phyloP scores from a whole-genome alignment of 2,888 invertebrate genomes.

The Lysandra coridon region DNA sequence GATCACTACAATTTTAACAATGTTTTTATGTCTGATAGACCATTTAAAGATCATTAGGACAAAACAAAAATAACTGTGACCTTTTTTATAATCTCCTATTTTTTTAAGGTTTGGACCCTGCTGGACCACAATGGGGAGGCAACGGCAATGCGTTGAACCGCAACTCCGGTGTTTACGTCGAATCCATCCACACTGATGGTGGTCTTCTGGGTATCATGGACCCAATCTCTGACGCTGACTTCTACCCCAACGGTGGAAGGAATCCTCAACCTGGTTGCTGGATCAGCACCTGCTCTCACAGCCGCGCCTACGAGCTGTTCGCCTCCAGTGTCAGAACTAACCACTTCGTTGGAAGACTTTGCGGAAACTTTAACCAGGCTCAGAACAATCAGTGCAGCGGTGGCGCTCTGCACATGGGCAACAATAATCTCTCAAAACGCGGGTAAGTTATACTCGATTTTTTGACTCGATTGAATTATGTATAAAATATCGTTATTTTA shows the following conservation, averaged over 20 bases:
- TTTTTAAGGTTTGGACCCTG: slow-evolving; percentile 62
- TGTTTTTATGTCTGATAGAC: background rate
- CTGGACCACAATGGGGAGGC: slow-evolving; percentile 59
- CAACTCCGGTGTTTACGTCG: slow-evolving; percentile 57
- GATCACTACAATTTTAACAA: background rate
- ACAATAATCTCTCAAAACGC: slow-evolving; percentile 22
- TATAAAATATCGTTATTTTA: too few species aligned
- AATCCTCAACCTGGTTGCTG: slow-evolving; percentile 49
- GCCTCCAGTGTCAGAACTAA: slow-evolving; percentile 45
- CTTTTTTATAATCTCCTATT: background rate
- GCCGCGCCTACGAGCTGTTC: slow-evolving; percentile 44
- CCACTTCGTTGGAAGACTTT: slow-evolving; percentile 44
- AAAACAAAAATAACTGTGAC: background rate
- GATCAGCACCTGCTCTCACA: slow-evolving; percentile 46
- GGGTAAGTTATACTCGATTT: slow-evolving; percentile 20
- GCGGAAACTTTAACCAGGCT: slow-evolving; percentile 41
- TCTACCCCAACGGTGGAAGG: slow-evolving; percentile 67
- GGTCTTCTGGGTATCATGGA: slow-evolving; percentile 59
- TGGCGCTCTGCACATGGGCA: slow-evolving; percentile 36
- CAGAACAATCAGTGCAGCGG: slow-evolving; percentile 34
- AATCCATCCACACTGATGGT: slow-evolving; percentile 66
- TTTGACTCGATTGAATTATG: too few species aligned
- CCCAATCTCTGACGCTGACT: slow-evolving; percentile 57
- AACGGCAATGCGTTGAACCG: slow-evolving; percentile 53
- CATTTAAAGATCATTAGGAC: background rate